Base-by-base conservation (phyloP, 2,888 invertebrate species). In the Lamellibrachia satsuma region DNA sequence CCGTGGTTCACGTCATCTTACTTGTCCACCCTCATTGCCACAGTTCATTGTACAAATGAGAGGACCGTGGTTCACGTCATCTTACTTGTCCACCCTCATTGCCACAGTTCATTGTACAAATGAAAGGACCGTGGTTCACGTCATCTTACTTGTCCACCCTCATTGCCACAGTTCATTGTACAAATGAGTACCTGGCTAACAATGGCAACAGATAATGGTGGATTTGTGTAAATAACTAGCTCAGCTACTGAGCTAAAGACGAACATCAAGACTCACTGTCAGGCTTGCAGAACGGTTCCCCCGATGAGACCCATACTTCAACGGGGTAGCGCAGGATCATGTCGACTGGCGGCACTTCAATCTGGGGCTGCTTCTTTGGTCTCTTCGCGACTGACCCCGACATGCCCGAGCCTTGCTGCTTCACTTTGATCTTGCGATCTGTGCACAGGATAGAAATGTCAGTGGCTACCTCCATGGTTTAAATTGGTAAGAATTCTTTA, bases 271-370 rank as follows among this genome's bases (percentile, higher is more conserved):
- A 93, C 94, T 91, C 92, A 96, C 96, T 95, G 94, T 96, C 96
- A 57, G 96, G 96, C 55, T 95, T 94, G 39, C 96, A 95, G 94
- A 96, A 96, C 15, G 94, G 93, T 93, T 96, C 96, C 2, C 96
- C 96, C 93, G 95, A 95, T 7, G 96, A 96, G 7, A 96, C 95
- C 96, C 96, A 96, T 9, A 96, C 95, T 93, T 96, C 96, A 91
- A 96, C 95, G 0, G 96, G 96, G 92, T 96, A 96, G 52, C 95
- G 94, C 7, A 96, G 95, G 27, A 96, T 95, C 22, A 95, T 93
- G 52, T 96, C 96, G n/a, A 95, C 93, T 7, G 96, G 94, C 3
- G 96, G 96, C 90, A 95, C 93, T 52, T 94, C 94, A 3, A 96
- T 95, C 92, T 95, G 60, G 3, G 93, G 93, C 92, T 90, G 57